Base-by-base conservation (phyloP, 2,797 vertebrate genomes). In the Miichthys miiuy region DNA sequence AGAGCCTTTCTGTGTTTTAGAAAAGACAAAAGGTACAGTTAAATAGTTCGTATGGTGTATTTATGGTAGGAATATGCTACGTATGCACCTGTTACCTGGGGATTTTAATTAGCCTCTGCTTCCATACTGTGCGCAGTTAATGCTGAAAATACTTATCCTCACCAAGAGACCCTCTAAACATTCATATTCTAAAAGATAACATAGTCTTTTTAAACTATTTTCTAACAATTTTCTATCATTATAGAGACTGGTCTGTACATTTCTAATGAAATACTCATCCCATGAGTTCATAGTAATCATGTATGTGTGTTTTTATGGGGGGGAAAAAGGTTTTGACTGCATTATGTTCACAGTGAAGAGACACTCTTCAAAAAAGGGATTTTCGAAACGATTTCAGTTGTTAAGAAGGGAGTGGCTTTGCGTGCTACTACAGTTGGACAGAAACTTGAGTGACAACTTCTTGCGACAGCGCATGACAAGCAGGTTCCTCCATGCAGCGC, bases 401-500 rank as follows among this genome's bases (percentile, higher is more conserved):
- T 86, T 83, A 48, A 21, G 67, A 87, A 94, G 91, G 95, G 95
- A 94, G 95, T 90, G 94, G 92, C 88, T 86, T 80, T 68, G 46
- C 79, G 68, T 88, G 89, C 85, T 89, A 58, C 70, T 79, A 75
- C 83, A 87, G 87, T 87, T 85, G 79, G 75, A 77, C 77, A 89
- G 87, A 94, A 96, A 96, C 95, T 94, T 91, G 95, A 95, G 93
- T 68, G 93, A 91, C 94, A 85, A 95, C 94, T 94, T 96, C 89
- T 95, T 96, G 94, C 94, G 93, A 95, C 94, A 96, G 92, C 14
- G 54, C 91, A 92, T 63, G 93, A 95, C 93, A 91, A 95, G 93
- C 94, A 93, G 94, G 94, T 95, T 96, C 91, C 88, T 92, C 90
- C 58, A 54, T 64, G 86, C 58, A 64, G 78, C 83, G 25, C 83